A percentile compares a stretch with the other conserved stretches of the same genome.
phyloP scores from a whole-genome alignment of 2,113 vertebrate genomes.

The Mesitornis unicolor region DNA sequence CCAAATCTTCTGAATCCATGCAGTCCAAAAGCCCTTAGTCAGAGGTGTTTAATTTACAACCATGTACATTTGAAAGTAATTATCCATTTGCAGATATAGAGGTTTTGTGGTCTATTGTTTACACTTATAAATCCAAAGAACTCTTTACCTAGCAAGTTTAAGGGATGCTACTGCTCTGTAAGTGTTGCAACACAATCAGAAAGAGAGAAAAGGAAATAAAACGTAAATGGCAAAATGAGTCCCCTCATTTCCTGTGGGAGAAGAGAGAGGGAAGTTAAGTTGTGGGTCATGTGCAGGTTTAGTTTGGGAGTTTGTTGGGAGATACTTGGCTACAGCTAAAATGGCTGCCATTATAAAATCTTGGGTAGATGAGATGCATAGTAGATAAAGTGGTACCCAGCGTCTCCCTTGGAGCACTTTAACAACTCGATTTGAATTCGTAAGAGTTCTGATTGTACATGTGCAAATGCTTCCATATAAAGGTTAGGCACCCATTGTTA shows the following conservation, averaged over 20 bases:
- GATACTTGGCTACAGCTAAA: neutral
- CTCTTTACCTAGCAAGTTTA: neutral
- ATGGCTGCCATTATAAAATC: conserved; percentile 18
- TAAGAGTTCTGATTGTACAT: conserved; percentile 60
- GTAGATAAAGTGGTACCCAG: conserved; percentile 12
- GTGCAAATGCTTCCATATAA: conserved; percentile 69
- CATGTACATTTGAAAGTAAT: neutral
- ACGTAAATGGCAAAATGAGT: neutral
- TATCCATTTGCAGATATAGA: neutral
- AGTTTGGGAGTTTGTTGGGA: neutral
- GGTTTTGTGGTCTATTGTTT: neutral
- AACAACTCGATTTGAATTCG: conserved; percentile 68
- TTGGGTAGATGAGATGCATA: neutral
- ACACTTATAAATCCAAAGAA: neutral
- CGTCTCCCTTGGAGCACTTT: conserved; percentile 48
- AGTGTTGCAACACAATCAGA: neutral
- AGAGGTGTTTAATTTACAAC: neutral
- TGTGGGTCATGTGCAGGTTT: neutral
- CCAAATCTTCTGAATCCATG: neutral
- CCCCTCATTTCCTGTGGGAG: neutral
- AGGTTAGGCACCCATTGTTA: conserved; percentile 66
- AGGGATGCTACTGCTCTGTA: neutral
- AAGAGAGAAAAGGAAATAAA: neutral
- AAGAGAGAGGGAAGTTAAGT: neutral
- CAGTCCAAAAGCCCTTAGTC: neutral